Percentiles rank a stretch among this genome's conserved stretches.
These are phyloP conservation scores for Ctena decussata DNA, from an alignment of 2,888 invertebrate genomes.

Conservation along the genomic window DNA sequence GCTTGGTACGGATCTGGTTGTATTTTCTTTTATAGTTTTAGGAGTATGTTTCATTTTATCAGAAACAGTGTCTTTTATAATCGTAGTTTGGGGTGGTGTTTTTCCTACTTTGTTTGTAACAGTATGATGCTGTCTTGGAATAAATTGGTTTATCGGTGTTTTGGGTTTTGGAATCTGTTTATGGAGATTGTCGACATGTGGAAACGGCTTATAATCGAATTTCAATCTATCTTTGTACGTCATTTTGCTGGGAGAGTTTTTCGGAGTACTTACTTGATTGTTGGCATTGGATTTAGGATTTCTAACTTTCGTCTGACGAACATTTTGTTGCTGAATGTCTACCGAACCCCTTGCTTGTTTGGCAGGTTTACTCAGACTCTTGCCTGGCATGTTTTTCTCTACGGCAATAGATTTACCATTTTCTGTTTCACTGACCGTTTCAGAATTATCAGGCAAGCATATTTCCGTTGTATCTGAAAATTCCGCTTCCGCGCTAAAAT, in stretches of 20 bases:
- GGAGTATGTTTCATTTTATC: no score
- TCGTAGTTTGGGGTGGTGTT: background rate
- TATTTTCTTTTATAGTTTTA: no score
- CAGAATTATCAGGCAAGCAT: background rate
- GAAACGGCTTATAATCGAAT: background rate
- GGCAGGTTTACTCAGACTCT: no score
- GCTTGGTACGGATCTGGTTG: no score
- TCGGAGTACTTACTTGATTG: background rate
- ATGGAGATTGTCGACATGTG: background rate
- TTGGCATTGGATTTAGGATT: background rate
- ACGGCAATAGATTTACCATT: no score
- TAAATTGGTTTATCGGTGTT: background rate
- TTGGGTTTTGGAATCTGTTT: background rate
- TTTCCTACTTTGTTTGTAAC: background rate
- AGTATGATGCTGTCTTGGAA: background rate
- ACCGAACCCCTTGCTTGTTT: no score
- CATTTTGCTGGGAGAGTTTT: background rate
- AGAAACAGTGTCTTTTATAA: no score
- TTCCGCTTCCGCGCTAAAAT: background rate
- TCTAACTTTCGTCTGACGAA: background rate
- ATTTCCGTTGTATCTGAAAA: background rate
- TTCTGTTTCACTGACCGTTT: background rate
- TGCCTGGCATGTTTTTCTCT: no score
- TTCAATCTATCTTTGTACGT: background rate
- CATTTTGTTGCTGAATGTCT: background rate